phyloP scores from a whole-genome alignment of 2,113 vertebrate species.

The Hydropotes inermis region DNA sequence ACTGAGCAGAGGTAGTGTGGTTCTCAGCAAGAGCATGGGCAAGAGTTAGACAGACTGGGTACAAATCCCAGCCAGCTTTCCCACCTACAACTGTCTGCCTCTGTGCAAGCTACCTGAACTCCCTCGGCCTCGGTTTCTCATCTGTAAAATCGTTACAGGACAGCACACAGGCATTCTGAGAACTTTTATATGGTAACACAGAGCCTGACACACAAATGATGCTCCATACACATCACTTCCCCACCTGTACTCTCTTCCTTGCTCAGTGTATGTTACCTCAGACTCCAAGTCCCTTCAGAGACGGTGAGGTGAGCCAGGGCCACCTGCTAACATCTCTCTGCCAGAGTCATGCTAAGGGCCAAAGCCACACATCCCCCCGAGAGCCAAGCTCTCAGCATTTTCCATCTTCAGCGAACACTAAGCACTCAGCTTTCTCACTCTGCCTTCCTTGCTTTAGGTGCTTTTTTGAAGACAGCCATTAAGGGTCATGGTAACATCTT shows the following conservation, averaged over 20 bases:
- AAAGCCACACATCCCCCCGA: neutral
- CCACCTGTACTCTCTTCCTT: neutral
- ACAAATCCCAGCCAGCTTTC: neutral
- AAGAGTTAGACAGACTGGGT: neutral
- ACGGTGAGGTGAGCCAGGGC: neutral
- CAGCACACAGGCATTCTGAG: neutral
- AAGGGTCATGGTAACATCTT: neutral
- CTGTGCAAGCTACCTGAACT: neutral
- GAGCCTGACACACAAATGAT: neutral
- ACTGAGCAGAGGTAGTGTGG: neutral
- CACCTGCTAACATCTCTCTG: neutral
- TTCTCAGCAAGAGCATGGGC: neutral
- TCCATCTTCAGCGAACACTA: slow-evolving; percentile 5
- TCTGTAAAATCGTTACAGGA: neutral
- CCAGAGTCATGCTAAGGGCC: neutral
- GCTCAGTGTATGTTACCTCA: neutral
- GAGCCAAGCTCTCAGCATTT: neutral
- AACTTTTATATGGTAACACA: neutral
- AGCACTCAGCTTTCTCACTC: neutral
- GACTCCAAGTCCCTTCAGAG: neutral
- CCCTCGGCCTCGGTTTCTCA: neutral
- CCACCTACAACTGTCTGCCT: neutral
- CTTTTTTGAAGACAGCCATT: neutral
- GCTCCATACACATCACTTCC: neutral
- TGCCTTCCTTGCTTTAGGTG: neutral